Evolutionary conservation across 2,888 invertebrate genomes (phyloP), one percentile per base, ranked within the genome.

Genomic region (Tortricodes alternella): DNA sequence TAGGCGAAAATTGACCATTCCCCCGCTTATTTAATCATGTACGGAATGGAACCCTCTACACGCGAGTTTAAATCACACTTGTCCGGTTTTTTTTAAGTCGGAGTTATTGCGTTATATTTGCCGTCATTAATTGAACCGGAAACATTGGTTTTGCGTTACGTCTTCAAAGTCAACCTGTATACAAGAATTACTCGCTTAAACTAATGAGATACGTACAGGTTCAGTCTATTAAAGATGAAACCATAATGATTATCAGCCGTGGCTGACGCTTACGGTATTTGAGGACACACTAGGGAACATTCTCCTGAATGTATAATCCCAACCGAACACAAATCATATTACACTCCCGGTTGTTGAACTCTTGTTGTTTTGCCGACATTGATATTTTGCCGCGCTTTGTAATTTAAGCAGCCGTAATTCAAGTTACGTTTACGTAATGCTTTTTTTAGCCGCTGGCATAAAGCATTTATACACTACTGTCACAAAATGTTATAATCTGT

Each of bases 291-390:
- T 8, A 15, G 34, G 50, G 50, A 35, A 49, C 49, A 21, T 50
- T 50, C 35, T 37, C 32, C 21, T 37, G 49, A 50, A 44, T 23
- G 23, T 24, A 37, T 18, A 41, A 35, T 49, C 15, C 24, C 37
- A 19, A 43, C 27, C 18, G 24, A 56, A 49, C 55, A 21, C 44
- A 29, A 43, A 56, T 50, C 44, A 37, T 44, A 32, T 50, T 56
- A 50, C 56, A 50, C 16, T 38, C 44, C 16, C 43, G 56, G 49
- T 56, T 37, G 15, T 24, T 44, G 56, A 56, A 56, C 50, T 38
- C 23, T 16, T 38, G 43, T 43, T 43, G 35, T 46, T 55, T 49
- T 48, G n/a, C n/a, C n/a, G n/a, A n/a, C n/a, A 29, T 43, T 55
- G 43, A 55, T 48, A 49, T 56, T 49, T 55, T 44, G 50, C 49